Evolutionary conservation across 1,140 invertebrate genomes (phyloP).

Genomic region (Sarcophaga peregrina): DNA sequence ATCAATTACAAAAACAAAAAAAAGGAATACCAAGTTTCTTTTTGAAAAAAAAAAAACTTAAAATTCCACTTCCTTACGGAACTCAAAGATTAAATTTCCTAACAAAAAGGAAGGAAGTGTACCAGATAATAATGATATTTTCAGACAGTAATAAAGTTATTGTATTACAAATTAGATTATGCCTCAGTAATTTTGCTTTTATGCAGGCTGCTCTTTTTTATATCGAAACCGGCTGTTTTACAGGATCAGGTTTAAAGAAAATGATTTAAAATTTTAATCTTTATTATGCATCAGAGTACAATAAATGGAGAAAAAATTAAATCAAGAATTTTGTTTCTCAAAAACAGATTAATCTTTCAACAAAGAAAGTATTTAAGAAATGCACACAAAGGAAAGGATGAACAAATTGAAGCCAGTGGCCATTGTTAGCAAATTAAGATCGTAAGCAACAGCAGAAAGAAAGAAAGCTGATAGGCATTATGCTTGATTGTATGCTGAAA

Average conservation of each 20-base stretch:
- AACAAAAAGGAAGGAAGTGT: slow-evolving; percentile 2
- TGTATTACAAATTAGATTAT: slow-evolving; percentile 23
- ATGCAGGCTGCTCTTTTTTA: background rate
- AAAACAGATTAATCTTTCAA: background rate
- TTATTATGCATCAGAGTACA: background rate
- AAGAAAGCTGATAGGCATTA: background rate
- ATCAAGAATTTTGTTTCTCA: background rate
- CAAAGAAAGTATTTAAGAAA: background rate
- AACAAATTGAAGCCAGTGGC: background rate
- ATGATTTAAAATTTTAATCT: background rate
- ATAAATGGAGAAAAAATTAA: background rate
- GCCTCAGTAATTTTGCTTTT: slow-evolving; percentile 5
- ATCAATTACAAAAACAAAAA: background rate
- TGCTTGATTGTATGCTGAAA: background rate
- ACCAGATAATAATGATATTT: slow-evolving; percentile 9
- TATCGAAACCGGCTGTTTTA: background rate
- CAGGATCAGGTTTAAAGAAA: background rate
- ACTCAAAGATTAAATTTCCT: background rate
- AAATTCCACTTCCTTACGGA: background rate
- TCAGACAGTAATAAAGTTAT: background rate
- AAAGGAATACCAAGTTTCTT: background rate
- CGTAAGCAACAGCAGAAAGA: background rate
- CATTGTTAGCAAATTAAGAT: slow-evolving; percentile 23
- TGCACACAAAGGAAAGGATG: background rate
- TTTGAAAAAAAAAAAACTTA: background rate